Percentiles rank a stretch among this genome's conserved stretches.
These are phyloP conservation scores for Scaptomyza montana DNA, from an alignment of 1,140 invertebrate species.

Conservation along the genomic window DNA sequence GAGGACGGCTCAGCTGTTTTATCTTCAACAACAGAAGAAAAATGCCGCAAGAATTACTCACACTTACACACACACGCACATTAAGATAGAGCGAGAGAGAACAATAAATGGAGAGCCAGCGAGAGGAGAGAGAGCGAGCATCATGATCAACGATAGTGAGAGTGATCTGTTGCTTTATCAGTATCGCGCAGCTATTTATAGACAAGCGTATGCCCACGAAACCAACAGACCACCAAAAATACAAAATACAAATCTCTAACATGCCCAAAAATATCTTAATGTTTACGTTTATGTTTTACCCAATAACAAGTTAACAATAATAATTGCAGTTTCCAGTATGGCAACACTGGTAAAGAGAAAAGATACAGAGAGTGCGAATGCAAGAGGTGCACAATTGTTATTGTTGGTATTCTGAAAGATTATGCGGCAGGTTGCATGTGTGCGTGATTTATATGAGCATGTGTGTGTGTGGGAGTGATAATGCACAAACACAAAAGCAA, in stretches of 20 bases:
- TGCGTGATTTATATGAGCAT: slow-evolving; percentile 8
- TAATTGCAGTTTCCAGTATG: slow-evolving; percentile 26
- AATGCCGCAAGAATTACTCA: slow-evolving; percentile 41
- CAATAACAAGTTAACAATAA: slow-evolving; percentile 8
- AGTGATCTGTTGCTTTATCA: slow-evolving; percentile 71
- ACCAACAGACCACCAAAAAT: slow-evolving; percentile 37
- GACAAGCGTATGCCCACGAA: slow-evolving; percentile 30
- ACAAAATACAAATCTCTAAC: slow-evolving; percentile 37
- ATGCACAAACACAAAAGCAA: slow-evolving; percentile 38
- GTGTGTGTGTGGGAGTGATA: slow-evolving; percentile 44
- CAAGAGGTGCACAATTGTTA: slow-evolving; percentile 26
- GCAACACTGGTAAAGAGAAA: slow-evolving; percentile 32
- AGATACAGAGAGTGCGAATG: slow-evolving; percentile 4
- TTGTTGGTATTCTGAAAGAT: slow-evolving; percentile 35
- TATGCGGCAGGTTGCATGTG: slow-evolving; percentile 39
- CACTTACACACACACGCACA: slow-evolving; percentile 17
- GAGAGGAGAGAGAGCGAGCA: slow-evolving; percentile 5
- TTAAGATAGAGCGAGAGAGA: slow-evolving; percentile 15
- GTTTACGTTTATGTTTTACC: slow-evolving; percentile 14
- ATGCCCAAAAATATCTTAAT: slow-evolving; percentile 38
- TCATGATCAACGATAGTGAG: slow-evolving; percentile 51
- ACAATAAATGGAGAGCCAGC: background rate
- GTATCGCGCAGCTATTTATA: slow-evolving; percentile 53
- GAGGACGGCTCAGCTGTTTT: slow-evolving; percentile 46
- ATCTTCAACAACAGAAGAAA: slow-evolving; percentile 14